A percentile compares a stretch with the other conserved stretches of the same genome.
Evolutionary conservation across 2,888 invertebrate species (phyloP).

Genomic region (Meiosimyza decipiens): DNA sequence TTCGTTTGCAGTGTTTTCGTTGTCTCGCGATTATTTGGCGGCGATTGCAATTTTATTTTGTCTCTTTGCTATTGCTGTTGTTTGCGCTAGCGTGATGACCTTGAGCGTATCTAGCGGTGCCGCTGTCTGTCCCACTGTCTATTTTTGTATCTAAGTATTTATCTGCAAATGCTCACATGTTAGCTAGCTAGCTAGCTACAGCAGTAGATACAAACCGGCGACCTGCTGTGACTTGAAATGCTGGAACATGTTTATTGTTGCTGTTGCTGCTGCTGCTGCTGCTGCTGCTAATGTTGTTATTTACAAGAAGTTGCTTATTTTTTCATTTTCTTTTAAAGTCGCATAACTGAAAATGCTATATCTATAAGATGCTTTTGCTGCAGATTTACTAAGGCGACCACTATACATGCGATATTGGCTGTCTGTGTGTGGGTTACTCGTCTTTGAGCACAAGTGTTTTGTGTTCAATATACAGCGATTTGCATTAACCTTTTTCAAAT

Average conservation of each 20-base stretch:
- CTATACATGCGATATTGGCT: slow-evolving; percentile 14
- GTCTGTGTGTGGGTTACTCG: neutral
- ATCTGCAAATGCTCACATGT: neutral
- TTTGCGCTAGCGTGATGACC: slow-evolving; percentile 47
- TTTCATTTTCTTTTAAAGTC: neutral
- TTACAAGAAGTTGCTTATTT: slow-evolving; percentile 15
- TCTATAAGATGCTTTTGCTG: too few species aligned
- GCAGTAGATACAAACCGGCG: neutral
- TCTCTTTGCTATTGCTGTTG: neutral
- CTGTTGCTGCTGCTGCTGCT: neutral
- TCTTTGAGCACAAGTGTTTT: slow-evolving; percentile 9
- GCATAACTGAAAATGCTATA: too few species aligned
- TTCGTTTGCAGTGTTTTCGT: neutral
- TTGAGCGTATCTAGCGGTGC: slow-evolving; percentile 45
- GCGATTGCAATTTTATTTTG: slow-evolving; percentile 4
- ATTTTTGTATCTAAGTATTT: slow-evolving; percentile 12
- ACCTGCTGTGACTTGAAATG: neutral
- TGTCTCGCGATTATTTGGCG: slow-evolving; percentile 11
- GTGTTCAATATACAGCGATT: slow-evolving; percentile 5
- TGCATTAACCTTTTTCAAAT: slow-evolving; percentile 26
- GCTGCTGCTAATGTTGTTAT: neutral
- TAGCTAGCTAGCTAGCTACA: neutral
- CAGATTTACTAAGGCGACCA: neutral
- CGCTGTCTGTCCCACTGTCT: slow-evolving; percentile 14
- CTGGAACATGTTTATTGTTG: slow-evolving; percentile 27